These are phyloP conservation scores for Gymnocheta viridis DNA, from an alignment of 2,888 invertebrate species.

Conservation along the genomic window DNA sequence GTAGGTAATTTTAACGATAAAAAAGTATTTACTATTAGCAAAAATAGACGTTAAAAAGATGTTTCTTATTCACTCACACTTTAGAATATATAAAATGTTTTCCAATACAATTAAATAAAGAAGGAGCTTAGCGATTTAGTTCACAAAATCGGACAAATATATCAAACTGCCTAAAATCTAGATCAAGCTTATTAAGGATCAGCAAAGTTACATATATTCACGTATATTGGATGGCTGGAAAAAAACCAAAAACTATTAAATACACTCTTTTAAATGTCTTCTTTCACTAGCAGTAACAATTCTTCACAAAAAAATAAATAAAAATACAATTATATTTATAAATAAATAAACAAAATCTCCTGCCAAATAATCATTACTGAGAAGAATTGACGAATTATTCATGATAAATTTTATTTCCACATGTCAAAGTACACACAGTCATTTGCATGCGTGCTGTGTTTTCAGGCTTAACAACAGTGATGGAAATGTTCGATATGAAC, in stretches of 20 bases:
- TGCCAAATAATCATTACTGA: constrained; percentile 21
- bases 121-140: too few relatives aligned
- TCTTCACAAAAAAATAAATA: neutral
- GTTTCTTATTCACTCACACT: neutral
- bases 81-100: neutral
- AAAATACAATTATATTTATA: too few relatives aligned
- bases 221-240: neutral
- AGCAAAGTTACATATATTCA: too few relatives aligned
- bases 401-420: constrained; percentile 5
- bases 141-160: too few relatives aligned
- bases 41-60: too few relatives aligned
- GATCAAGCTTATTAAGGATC: too few relatives aligned
- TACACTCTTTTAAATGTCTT: neutral
- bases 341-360: neutral
- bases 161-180: too few relatives aligned
- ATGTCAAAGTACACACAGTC: neutral
- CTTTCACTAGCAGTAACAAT: neutral
- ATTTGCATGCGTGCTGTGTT: constrained; percentile 11
- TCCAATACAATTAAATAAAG: too few relatives aligned
- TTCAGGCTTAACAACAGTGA: too few relatives aligned
- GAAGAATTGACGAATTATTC: constrained; percentile 40
- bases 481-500: too few relatives aligned
- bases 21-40: too few relatives aligned
- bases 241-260: neutral
- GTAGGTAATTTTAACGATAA: too few relatives aligned